phyloP scores from a whole-genome alignment of 2,797 vertebrate species.

The Phrynocephalus forsythii region DNA sequence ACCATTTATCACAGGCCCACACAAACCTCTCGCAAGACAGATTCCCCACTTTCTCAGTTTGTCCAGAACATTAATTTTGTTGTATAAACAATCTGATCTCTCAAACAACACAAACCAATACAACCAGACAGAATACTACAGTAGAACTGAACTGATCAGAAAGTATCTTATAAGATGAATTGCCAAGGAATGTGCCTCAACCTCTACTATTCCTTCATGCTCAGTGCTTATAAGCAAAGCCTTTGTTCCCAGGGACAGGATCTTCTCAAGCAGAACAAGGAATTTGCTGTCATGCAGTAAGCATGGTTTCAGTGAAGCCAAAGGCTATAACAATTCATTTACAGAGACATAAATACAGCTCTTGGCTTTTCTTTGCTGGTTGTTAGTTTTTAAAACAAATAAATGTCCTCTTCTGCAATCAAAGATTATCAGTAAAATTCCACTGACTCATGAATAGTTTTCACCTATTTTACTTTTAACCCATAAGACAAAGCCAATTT shows the following conservation, averaged over 20 bases:
- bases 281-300: slow-evolving; percentile 15
- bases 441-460: not conserved
- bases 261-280: slow-evolving; percentile 45
- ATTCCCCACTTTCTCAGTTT: not conserved
- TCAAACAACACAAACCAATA: not conserved
- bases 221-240: slow-evolving; percentile 5
- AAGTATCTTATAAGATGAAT: not conserved
- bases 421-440: not conserved
- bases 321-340: not conserved
- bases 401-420: not conserved
- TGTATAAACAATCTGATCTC: not conserved
- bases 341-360: rapidly evolving
- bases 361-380: slow-evolving; percentile 38
- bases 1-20: no score
- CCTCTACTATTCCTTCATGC: slow-evolving; percentile 1
- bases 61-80: no score
- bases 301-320: slow-evolving; percentile 22
- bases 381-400: slow-evolving; percentile 31
- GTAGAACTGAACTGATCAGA: slow-evolving; percentile 12
- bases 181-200: not conserved
- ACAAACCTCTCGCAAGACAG: not conserved
- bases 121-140: not conserved
- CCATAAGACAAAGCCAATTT: not conserved
- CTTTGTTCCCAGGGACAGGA: slow-evolving; percentile 3
- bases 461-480: slow-evolving; percentile 1